Conservation (phyloP, 2,888 invertebrate species). For the Pegoplata infirma region DNA sequence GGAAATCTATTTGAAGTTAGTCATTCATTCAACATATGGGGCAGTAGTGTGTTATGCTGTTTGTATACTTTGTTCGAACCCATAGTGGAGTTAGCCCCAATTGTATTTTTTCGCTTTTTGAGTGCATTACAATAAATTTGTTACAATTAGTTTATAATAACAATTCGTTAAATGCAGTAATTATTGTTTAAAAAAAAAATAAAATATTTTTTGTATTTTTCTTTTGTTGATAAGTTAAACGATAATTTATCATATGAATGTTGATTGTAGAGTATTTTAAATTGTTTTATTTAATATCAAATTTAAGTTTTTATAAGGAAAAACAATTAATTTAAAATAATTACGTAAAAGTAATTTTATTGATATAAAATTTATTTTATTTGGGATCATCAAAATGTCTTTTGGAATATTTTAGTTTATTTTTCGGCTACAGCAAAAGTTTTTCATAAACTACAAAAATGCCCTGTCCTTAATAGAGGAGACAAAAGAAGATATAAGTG, state of each 20-base stretch:
- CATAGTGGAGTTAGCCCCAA: neutral
- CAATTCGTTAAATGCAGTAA: conserved; percentile 54
- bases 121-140: conserved; percentile 23
- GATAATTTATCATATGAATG: neutral
- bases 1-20: conserved; percentile 51
- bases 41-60: conserved; percentile 35
- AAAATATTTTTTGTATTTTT: conserved; percentile 20
- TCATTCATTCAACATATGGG: conserved; percentile 55
- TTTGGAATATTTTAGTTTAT: too few species aligned
- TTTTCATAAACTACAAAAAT: too few species aligned
- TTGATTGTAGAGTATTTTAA: neutral
- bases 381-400: too few species aligned
- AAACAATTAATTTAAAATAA: too few species aligned
- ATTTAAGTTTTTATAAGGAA: neutral
- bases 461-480: too few species aligned
- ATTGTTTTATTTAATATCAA: neutral
- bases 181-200: too few species aligned
- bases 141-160: conserved; percentile 43
- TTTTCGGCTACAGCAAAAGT: too few species aligned
- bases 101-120: neutral
- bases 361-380: too few species aligned
- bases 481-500: too few species aligned
- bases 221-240: conserved; percentile 1
- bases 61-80: neutral
- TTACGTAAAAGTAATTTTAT: too few species aligned